Evolutionary conservation across 2,888 invertebrate genomes (phyloP).

Genomic region (Chouioia cunea): DNA sequence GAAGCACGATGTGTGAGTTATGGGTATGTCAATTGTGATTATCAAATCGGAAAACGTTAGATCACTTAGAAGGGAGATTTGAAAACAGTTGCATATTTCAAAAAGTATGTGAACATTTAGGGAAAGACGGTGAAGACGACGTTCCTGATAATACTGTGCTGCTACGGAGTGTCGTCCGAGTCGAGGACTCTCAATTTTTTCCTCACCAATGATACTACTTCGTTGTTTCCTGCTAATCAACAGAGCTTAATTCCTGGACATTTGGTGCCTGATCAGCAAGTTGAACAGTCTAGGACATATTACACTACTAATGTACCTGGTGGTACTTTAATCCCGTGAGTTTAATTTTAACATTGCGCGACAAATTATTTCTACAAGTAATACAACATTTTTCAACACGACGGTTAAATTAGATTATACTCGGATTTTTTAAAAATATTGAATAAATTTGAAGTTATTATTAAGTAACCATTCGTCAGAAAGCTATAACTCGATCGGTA

Average conservation of each 20-base stretch:
- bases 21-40: conserved; percentile 37
- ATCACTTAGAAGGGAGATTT: not conserved
- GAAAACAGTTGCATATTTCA: conserved; percentile 31
- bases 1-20: conserved; percentile 42
- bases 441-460: too few species aligned
- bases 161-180: not conserved
- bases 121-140: conserved; percentile 29
- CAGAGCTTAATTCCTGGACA: not conserved
- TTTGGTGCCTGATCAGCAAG: not conserved
- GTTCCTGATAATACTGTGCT: conserved; percentile 34
- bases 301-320: conserved; percentile 53
- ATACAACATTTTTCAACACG: too few species aligned
- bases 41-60: conserved; percentile 4
- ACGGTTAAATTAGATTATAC: too few species aligned
- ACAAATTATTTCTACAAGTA: conserved; percentile 9
- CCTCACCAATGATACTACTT: not conserved
- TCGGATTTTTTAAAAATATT: too few species aligned
- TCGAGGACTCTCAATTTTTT: not conserved
- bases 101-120: conserved; percentile 39
- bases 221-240: not conserved
- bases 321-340: conserved; percentile 60
- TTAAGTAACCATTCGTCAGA: too few species aligned
- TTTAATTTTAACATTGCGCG: conserved; percentile 4
- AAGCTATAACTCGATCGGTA: not conserved
- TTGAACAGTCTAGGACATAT: conserved; percentile 56